These are phyloP conservation scores for Microplitis manilae DNA, from an alignment of 2,888 invertebrate species.

Conservation along the genomic window DNA sequence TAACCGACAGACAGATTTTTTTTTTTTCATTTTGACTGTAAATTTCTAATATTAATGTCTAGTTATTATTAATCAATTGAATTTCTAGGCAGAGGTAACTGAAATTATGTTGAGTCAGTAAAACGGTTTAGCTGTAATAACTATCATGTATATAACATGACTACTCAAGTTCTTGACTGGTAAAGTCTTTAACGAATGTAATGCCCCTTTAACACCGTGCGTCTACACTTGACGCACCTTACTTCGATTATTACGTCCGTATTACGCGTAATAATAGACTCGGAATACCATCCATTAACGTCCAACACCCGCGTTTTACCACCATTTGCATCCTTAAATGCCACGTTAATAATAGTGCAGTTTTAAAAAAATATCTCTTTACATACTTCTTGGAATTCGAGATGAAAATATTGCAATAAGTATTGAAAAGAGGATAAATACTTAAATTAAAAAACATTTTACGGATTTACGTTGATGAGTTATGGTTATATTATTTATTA, in stretches of 20 bases:
- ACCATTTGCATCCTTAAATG: slow-evolving; percentile 61
- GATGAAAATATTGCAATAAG: slow-evolving; percentile 10
- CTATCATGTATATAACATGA: slow-evolving; percentile 17
- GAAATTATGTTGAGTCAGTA: not conserved
- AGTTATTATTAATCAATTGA: not conserved
- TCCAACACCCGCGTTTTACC: slow-evolving; percentile 63
- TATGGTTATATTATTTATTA: no score
- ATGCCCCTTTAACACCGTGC: slow-evolving; percentile 23
- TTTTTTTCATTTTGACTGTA: no score
- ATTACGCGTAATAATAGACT: slow-evolving; percentile 69
- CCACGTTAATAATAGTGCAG: slow-evolving; percentile 66
- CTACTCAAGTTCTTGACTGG: slow-evolving; percentile 4
- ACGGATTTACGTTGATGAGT: no score
- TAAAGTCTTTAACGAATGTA: slow-evolving; percentile 24
- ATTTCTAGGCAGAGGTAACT: not conserved
- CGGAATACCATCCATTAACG: slow-evolving; percentile 62
- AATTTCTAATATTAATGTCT: not conserved
- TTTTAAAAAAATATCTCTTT: slow-evolving; percentile 32
- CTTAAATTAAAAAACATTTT: no score
- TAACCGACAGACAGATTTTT: no score
- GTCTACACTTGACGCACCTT: slow-evolving; percentile 29
- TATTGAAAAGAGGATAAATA: not conserved
- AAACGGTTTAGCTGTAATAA: not conserved
- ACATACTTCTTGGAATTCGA: not conserved
- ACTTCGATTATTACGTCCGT: slow-evolving; percentile 58